These are phyloP conservation scores for Trachemys scripta DNA, from an alignment of 2,113 vertebrate species.

Conservation along the genomic window DNA sequence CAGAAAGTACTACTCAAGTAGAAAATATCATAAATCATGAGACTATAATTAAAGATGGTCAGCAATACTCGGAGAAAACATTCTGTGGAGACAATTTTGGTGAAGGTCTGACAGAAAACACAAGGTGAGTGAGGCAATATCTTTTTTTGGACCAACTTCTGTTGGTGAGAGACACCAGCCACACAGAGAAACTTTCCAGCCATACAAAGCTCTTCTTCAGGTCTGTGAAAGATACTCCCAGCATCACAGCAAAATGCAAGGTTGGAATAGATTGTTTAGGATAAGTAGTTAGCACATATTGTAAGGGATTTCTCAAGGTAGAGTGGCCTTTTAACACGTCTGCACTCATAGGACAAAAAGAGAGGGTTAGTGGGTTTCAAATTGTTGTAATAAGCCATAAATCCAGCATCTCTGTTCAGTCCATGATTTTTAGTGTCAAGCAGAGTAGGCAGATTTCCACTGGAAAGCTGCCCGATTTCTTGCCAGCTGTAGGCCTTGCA, in stretches of 20 bases:
- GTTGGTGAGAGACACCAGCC: not conserved
- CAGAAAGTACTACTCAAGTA: not conserved
- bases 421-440: not conserved
- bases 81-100: not conserved
- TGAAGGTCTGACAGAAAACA: not conserved
- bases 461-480: not conserved
- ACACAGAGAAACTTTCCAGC: not conserved
- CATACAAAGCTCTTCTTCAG: not conserved
- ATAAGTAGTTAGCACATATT: not conserved
- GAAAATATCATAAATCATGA: not conserved
- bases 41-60: not conserved
- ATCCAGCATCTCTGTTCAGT: not conserved
- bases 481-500: not conserved
- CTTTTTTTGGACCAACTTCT: not conserved
- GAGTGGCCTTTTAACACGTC: not conserved
- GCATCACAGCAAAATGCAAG: not conserved
- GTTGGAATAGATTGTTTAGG: not conserved
- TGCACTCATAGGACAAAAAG: not conserved
- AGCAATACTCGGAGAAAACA: not conserved
- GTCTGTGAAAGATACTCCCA: too few species aligned
- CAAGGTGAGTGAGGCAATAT: not conserved
- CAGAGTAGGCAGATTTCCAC: too few species aligned
- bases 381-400: not conserved
- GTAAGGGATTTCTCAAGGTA: too few species aligned
- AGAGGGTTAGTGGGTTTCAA: not conserved